phyloP scores from a whole-genome alignment of 2,797 vertebrate species.

The Naso thynnoides region DNA sequence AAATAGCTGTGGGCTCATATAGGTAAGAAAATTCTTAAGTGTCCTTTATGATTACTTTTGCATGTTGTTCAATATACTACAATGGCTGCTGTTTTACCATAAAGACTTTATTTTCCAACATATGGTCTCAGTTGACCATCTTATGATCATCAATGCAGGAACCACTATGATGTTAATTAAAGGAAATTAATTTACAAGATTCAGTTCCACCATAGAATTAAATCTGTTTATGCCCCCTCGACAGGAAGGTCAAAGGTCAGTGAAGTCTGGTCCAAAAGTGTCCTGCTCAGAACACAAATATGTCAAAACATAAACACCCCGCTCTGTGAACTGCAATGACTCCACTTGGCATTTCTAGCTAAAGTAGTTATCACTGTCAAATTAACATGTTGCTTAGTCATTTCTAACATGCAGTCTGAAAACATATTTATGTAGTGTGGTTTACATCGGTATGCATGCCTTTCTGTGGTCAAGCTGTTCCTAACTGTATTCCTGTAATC shows the following conservation, averaged over 20 bases:
- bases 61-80: background rate
- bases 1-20: background rate
- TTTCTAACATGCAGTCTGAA: conserved; percentile 1
- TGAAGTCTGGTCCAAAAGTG: background rate
- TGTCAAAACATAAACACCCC: background rate
- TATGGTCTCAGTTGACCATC: background rate
- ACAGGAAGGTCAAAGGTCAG: conserved; percentile 10
- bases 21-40: conserved; percentile 1
- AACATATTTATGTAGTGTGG: background rate
- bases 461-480: background rate
- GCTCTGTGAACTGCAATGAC: background rate
- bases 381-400: background rate
- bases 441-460: background rate
- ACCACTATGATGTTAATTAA: background rate
- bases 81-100: background rate
- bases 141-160: background rate
- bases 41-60: background rate
- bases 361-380: background rate
- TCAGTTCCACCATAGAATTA: background rate
- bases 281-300: background rate
- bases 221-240: background rate
- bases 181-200: background rate
- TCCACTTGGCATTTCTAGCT: background rate
- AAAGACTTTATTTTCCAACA: background rate
- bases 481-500: background rate